phyloP scores from a whole-genome alignment of 2,888 invertebrate genomes.

The Amblyteles armatorius region DNA sequence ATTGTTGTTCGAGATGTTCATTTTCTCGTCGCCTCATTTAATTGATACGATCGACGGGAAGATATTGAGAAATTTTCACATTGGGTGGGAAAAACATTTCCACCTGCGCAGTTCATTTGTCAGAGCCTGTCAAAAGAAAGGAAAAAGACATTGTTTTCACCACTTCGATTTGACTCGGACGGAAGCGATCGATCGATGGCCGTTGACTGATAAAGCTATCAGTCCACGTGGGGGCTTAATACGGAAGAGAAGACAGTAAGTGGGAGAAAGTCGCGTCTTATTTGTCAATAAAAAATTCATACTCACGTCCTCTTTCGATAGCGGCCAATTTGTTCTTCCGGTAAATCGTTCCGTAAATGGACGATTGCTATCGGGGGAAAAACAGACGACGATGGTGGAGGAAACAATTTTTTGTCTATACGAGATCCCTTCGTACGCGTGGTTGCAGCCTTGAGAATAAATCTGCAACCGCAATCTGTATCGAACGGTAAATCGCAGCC shows the following conservation, averaged over 20 bases:
- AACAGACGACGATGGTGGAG: background rate
- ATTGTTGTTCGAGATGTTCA: background rate
- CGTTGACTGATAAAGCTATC: slow-evolving; percentile 36
- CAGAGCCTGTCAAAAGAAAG: background rate
- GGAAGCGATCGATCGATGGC: background rate
- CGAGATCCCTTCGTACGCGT: too few relatives aligned
- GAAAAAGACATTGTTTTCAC: background rate
- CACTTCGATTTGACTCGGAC: background rate
- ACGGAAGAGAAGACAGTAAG: background rate
- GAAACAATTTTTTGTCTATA: background rate
- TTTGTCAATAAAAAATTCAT: slow-evolving; percentile 40
- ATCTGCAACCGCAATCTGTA: background rate
- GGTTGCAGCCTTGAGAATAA: background rate
- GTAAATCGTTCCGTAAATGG: background rate
- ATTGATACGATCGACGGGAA: background rate
- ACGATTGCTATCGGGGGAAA: background rate
- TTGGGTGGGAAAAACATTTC: background rate
- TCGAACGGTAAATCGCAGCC: background rate
- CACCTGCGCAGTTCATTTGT: background rate
- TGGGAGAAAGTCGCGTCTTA: background rate
- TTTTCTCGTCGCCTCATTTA: background rate
- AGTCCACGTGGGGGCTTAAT: slow-evolving; percentile 34
- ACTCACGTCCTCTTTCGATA: slow-evolving; percentile 29
- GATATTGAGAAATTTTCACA: background rate
- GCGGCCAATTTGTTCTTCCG: background rate